Evolutionary conservation across 2,888 invertebrate genomes (phyloP).

Genomic region (Glaucopsyche alexis): DNA sequence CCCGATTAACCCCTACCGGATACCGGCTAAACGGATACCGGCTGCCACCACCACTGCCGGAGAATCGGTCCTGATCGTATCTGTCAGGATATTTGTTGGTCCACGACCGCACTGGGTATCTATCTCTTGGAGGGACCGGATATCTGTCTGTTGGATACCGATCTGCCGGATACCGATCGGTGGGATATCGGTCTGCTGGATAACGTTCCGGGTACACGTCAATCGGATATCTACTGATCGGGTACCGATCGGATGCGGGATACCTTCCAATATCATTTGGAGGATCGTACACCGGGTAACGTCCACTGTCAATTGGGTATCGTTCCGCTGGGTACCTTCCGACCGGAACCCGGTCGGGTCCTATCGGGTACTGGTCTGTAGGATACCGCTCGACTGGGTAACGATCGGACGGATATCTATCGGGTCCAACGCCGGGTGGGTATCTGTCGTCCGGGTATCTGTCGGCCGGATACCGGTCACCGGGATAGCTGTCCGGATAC

Average conservation of each 20-base stretch:
- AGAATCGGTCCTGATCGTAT: conserved; percentile 70
- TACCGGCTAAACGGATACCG: conserved; percentile 72
- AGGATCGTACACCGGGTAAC: conserved; percentile 54
- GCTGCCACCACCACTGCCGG: conserved; percentile 57
- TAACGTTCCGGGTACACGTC: conserved; percentile 62
- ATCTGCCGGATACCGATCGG: conserved; percentile 62
- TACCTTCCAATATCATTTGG: conserved; percentile 61
- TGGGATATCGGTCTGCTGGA: conserved; percentile 58
- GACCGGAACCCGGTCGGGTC: conserved; percentile 74
- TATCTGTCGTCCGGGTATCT: conserved; percentile 73
- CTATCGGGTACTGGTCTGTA: conserved; percentile 57
- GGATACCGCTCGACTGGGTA: conserved; percentile 78
- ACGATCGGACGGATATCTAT: conserved; percentile 68
- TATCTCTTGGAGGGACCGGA: conserved; percentile 66
- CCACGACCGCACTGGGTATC: conserved; percentile 54
- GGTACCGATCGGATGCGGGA: conserved; percentile 63
- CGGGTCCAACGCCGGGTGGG: conserved; percentile 63
- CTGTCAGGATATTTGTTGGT: conserved; percentile 71
- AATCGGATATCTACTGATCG: conserved; percentile 64
- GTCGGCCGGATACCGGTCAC: conserved; percentile 55
- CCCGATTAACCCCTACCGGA: conserved; percentile 72
- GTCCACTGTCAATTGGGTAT: conserved; percentile 66
- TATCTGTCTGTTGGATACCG: conserved; percentile 76
- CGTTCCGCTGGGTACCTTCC: conserved; percentile 66
- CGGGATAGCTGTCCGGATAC: conserved; percentile 64